Percentiles rank a stretch among this genome's conserved stretches.
phyloP scores from a whole-genome alignment of 1,140 invertebrate species.

The Odontomachus brunneus region DNA sequence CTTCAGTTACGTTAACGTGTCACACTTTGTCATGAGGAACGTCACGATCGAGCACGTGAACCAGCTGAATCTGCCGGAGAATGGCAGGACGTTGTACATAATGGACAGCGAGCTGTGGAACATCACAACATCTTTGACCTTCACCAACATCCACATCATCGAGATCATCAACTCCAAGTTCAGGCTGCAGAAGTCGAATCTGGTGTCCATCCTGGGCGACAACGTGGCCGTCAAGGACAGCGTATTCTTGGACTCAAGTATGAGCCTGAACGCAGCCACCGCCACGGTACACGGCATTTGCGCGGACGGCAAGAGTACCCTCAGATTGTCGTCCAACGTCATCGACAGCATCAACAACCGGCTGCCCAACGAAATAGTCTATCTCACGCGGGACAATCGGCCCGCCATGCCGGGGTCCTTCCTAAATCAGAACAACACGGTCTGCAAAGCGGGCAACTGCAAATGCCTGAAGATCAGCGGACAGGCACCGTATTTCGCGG shows the following conservation, averaged over 20 bases:
- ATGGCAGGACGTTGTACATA: constrained; percentile 64
- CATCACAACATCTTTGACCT: constrained; percentile 65
- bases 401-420: not conserved
- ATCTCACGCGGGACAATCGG: constrained; percentile 57
- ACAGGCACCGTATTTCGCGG: constrained; percentile 26
- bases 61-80: constrained; percentile 69
- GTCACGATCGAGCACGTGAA: constrained; percentile 71
- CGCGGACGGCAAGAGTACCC: constrained; percentile 75
- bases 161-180: constrained; percentile 74
- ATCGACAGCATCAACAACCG: constrained; percentile 72
- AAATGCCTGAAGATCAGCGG: constrained; percentile 73
- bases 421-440: constrained; percentile 72
- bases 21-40: constrained; percentile 71
- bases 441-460: constrained; percentile 78
- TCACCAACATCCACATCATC: constrained; percentile 69
- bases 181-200: constrained; percentile 67
- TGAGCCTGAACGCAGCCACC: constrained; percentile 67
- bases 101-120: constrained; percentile 67
- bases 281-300: constrained; percentile 71
- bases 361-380: constrained; percentile 76
- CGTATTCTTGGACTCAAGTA: constrained; percentile 72
- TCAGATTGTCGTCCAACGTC: constrained; percentile 68
- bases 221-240: constrained; percentile 61
- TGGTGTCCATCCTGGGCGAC: constrained; percentile 69
- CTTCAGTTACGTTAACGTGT: constrained; percentile 64